These are phyloP conservation scores for Palythoa grandiflora DNA, from an alignment of 92 coral and sea anemone species.

Conservation along the genomic window DNA sequence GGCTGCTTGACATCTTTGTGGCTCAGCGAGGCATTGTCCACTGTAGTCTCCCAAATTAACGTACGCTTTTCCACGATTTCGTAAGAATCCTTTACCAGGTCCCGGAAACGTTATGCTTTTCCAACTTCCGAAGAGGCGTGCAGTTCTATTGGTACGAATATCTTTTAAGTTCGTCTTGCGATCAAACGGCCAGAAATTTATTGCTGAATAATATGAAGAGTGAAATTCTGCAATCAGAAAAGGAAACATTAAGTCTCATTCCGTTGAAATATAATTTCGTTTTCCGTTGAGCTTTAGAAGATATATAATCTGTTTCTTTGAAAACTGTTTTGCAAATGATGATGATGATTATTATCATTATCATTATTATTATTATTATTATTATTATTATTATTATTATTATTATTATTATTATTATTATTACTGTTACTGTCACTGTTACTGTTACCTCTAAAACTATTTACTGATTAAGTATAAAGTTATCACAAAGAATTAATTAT, in stretches of 20 bases:
- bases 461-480: no score
- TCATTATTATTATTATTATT: no score
- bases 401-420: no score
- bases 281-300: no score
- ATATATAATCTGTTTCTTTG: no score
- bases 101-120: constrained; percentile 54
- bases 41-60: constrained; percentile 68
- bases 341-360: no score
- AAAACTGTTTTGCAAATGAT: no score
- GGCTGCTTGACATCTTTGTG: constrained; percentile 54
- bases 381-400: no score
- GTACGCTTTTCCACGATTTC: constrained; percentile 58
- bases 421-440: no score
- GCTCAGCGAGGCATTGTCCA: constrained; percentile 73
- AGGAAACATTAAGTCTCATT: no score
- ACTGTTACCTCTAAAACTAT: no score
- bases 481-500: no score
- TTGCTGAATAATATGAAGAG: constrained; percentile 50
- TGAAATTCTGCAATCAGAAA: constrained; percentile 11
- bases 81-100: constrained; percentile 68
- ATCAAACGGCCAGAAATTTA: constrained; percentile 83
- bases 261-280: background rate
- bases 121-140: constrained; percentile 58
- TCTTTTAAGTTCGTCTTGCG: constrained; percentile 57
- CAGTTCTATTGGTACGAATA: constrained; percentile 60